phyloP scores from a whole-genome alignment of 2,113 vertebrate species.

The Lophochroa leadbeateri region DNA sequence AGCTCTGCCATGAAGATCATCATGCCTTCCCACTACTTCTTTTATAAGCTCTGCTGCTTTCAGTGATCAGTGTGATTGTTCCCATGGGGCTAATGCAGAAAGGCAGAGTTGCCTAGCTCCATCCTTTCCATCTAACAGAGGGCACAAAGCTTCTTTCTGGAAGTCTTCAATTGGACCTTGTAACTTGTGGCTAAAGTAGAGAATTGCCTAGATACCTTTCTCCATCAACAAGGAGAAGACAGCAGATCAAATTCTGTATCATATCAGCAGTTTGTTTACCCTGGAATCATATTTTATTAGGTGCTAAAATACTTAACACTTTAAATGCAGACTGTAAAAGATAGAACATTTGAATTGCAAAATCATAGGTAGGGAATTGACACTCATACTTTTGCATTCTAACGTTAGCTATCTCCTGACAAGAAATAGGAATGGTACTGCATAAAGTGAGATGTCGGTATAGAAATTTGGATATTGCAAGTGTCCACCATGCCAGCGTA shows the following conservation, averaged over 20 bases:
- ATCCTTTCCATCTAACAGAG: neutral
- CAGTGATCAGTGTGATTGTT: neutral
- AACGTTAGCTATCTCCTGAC: neutral
- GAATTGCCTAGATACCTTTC: neutral
- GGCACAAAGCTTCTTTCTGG: neutral
- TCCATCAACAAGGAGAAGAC: neutral
- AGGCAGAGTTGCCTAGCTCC: neutral
- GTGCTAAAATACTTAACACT: neutral
- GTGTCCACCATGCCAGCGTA: neutral
- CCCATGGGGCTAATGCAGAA: neutral
- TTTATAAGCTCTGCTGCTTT: conserved; percentile 16
- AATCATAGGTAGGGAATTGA: neutral
- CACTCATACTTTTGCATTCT: neutral
- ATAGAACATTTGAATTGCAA: neutral
- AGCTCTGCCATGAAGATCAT: too few relatives aligned
- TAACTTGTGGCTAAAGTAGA: neutral
- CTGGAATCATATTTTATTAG: neutral
- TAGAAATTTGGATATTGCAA: neutral
- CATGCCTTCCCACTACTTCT: too few relatives aligned
- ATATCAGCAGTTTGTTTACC: neutral
- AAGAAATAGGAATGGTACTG: neutral
- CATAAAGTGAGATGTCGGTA: neutral
- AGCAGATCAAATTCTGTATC: neutral
- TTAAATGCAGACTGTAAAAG: neutral
- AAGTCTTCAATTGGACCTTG: neutral